Evolutionary conservation across 2,888 invertebrate genomes (phyloP).

Genomic region (Dendrolimus pini): DNA sequence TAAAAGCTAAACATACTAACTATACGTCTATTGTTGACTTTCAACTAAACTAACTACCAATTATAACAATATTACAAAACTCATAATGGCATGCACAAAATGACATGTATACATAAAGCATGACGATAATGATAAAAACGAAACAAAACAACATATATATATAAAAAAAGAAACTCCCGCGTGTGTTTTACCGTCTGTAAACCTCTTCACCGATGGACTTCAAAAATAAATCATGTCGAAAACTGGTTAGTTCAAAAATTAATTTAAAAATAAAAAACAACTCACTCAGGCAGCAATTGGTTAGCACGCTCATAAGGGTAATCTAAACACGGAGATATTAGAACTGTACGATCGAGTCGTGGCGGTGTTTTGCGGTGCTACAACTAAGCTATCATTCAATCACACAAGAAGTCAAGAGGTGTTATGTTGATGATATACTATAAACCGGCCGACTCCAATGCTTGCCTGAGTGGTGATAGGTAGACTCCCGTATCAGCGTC

Average conservation of each 20-base stretch:
- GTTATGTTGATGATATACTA: slow-evolving; percentile 70
- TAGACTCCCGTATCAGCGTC: slow-evolving; percentile 83
- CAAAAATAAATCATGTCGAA: slow-evolving; percentile 70
- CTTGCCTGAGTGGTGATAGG: slow-evolving; percentile 88
- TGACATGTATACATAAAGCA: slow-evolving; percentile 62
- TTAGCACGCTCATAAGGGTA: slow-evolving; percentile 61
- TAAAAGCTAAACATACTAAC: slow-evolving; percentile 33
- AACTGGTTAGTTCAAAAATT: slow-evolving; percentile 51
- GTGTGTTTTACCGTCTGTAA: slow-evolving; percentile 24
- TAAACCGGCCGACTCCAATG: slow-evolving; percentile 76
- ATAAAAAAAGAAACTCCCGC: slow-evolving; percentile 15
- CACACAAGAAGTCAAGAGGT: slow-evolving; percentile 68
- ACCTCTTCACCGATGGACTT: slow-evolving; percentile 59
- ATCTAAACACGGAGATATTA: slow-evolving; percentile 44
- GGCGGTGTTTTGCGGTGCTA: slow-evolving; percentile 32
- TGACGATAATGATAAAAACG: slow-evolving; percentile 42
- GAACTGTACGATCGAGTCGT: slow-evolving; percentile 31
- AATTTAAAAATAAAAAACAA: slow-evolving; percentile 47
- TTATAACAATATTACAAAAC: slow-evolving; percentile 45
- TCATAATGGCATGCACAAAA: slow-evolving; percentile 65
- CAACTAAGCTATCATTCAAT: slow-evolving; percentile 72
- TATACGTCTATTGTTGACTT: slow-evolving; percentile 8
- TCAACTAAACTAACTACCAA: slow-evolving; percentile 21
- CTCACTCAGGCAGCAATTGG: slow-evolving; percentile 77
- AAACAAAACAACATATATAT: slow-evolving; percentile 31